Base-by-base conservation (phyloP, 2,888 invertebrate genomes). In the Temnothorax ravouxi region DNA sequence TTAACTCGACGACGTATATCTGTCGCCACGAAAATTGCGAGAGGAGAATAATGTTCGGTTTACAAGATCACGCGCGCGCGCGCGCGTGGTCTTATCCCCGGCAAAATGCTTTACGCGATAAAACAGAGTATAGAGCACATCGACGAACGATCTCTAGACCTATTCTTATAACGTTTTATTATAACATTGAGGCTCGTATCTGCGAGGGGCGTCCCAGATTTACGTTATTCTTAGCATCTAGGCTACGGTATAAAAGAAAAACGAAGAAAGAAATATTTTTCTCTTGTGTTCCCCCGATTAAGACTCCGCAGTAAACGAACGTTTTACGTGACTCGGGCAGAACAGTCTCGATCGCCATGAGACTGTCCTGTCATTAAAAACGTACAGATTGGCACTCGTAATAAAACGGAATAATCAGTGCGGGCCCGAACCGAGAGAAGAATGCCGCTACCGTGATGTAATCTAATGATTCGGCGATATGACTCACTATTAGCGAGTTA, bases 401-500 rank as follows among this genome's bases (percentile, higher is more conserved):
- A 71, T 80, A 50, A 72, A 80, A 61, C 38, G 59, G 38, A 80
- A 61, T 80, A 72, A 61, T 72, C 47, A 59, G 71, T n/a, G 52
- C 64, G 1, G 15, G 21, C 44, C 62, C 38, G 52, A 76, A 59
- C 11, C 11, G 38, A 64, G n/a, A 47, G 44, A 59, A 76, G 61
- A 81, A 81, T 76, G 62, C 18, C 54, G 38, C 38, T 47, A 25
- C 56, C 56, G 62, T 81, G 61, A 75, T 29, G 75, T 64, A 81
- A 75, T 52, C 29, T 75, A 81, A 81, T 81, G 80, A 61, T 83
- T 56, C 61, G 67, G 67, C 72, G 62, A 79, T 88, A 79, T 88
- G 87, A 87, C 85, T 88, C 88, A 81, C 67, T 82, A 85, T 88
- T 87, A 83, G 85, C 79, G 41, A 74, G 84, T 77, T 88, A 88